Evolutionary conservation across 2,888 invertebrate genomes (phyloP).

Genomic region (Pocota personata): DNA sequence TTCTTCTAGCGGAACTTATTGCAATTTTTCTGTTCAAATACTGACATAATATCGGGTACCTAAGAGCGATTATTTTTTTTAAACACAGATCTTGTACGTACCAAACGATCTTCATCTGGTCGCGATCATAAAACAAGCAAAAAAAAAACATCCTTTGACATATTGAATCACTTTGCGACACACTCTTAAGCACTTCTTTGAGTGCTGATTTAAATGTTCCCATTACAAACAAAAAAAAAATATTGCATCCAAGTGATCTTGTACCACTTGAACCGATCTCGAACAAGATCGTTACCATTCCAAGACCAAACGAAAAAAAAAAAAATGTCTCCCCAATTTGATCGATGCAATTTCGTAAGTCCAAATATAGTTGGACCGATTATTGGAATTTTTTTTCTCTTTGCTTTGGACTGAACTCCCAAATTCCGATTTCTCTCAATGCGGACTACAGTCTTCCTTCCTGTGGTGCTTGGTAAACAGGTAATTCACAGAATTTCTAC

Average conservation of each 20-base stretch:
- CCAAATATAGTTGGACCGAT: slow-evolving; percentile 62
- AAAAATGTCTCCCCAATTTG: slow-evolving; percentile 45
- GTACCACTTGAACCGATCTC: slow-evolving; percentile 43
- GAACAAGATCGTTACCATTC: slow-evolving; percentile 71
- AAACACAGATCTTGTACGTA: not conserved
- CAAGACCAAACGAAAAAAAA: slow-evolving; percentile 28
- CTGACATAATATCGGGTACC: not conserved
- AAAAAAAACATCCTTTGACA: not conserved
- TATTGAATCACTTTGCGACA: slow-evolving; percentile 43
- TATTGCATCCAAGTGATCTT: slow-evolving; percentile 41
- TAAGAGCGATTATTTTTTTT: not conserved
- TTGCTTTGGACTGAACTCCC: slow-evolving; percentile 19
- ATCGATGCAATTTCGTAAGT: slow-evolving; percentile 58
- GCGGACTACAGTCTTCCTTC: not conserved
- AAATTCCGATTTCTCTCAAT: slow-evolving; percentile 44
- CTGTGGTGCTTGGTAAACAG: slow-evolving; percentile 45
- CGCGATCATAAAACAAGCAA: not conserved
- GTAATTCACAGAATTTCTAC: slow-evolving; percentile 70
- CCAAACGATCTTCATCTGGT: not conserved
- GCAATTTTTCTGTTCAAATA: too few relatives aligned
- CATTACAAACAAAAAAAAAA: not conserved
- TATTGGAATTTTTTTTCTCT: slow-evolving; percentile 28
- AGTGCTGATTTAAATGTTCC: slow-evolving; percentile 42
- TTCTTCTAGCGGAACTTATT: too few relatives aligned
- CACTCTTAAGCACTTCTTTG: not conserved